Evolutionary conservation across 2,888 invertebrate species (phyloP).

Genomic region (Callimorpha dominula): DNA sequence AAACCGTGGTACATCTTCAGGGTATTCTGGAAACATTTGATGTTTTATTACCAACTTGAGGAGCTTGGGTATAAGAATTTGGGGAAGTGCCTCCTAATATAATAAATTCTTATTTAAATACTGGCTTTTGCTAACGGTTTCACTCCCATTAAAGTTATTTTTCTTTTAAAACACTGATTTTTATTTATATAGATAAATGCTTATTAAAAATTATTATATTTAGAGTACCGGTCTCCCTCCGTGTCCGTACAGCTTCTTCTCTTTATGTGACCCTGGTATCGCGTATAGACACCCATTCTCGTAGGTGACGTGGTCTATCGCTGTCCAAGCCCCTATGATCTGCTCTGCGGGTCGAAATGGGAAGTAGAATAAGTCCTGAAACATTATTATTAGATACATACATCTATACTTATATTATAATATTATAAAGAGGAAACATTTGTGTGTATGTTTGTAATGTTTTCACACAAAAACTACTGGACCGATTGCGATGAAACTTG

Average conservation of each 20-base stretch:
- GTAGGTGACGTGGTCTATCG: slow-evolving; percentile 91
- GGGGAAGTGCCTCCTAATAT: neutral
- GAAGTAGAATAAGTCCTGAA: slow-evolving; percentile 94
- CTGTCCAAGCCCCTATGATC: slow-evolving; percentile 96
- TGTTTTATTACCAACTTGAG: neutral
- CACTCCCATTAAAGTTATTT: too few relatives aligned
- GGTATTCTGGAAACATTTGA: slow-evolving; percentile 26
- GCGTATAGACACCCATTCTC: slow-evolving; percentile 94
- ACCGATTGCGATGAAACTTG: too few relatives aligned
- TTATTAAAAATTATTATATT: too few relatives aligned
- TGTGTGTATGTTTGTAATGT: too few relatives aligned
- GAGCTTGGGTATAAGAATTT: neutral
- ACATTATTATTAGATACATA: slow-evolving; percentile 12
- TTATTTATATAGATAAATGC: too few relatives aligned
- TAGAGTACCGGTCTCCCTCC: slow-evolving; percentile 64
- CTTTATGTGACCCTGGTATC: slow-evolving; percentile 92
- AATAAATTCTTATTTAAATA: too few relatives aligned
- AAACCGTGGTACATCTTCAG: slow-evolving; percentile 89
- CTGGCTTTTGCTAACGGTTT: too few relatives aligned
- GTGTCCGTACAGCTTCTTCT: slow-evolving; percentile 87
- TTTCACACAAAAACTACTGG: too few relatives aligned
- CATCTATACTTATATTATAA: too few relatives aligned
- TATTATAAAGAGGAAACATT: too few relatives aligned
- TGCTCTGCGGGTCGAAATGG: slow-evolving; percentile 93
- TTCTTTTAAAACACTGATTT: too few relatives aligned